Conservation (phyloP, 2,888 invertebrate genomes). For the Formica aserva region DNA sequence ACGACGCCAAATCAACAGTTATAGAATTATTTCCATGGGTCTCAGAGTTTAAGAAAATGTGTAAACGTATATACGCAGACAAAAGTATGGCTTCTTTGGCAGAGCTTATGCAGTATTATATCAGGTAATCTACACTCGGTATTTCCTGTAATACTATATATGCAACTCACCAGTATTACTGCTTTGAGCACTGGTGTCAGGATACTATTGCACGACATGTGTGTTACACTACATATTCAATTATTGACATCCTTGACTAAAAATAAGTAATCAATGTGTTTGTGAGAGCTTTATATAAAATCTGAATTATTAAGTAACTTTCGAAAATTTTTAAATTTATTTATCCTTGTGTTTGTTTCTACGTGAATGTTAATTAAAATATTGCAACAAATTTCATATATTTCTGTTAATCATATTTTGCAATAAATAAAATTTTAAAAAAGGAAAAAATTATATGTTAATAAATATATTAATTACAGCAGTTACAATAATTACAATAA, state of each 20-base stretch:
- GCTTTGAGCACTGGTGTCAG: constrained; percentile 75
- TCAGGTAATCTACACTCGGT: constrained; percentile 76
- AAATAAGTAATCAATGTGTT: constrained; percentile 18
- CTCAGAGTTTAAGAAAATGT: constrained; percentile 79
- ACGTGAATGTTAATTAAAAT: neutral
- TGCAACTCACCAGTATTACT: constrained; percentile 74
- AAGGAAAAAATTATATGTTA: neutral
- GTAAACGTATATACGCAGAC: constrained; percentile 74
- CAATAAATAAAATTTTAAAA: neutral
- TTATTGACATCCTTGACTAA: neutral
- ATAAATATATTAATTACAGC: neutral
- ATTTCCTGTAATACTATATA: constrained; percentile 29
- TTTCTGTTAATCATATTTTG: neutral
- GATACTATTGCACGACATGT: constrained; percentile 13
- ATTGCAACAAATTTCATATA: neutral
- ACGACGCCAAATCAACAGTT: constrained; percentile 65
- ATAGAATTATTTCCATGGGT: constrained; percentile 80
- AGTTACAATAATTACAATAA: neutral
- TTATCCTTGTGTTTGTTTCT: neutral
- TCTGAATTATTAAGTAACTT: neutral
- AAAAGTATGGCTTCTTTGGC: constrained; percentile 80
- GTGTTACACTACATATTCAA: neutral
- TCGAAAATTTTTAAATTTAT: neutral
- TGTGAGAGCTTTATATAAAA: neutral
- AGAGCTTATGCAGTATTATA: constrained; percentile 81